Conservation (phyloP, 2,888 invertebrate species). For the Stenichneumon culpator region DNA sequence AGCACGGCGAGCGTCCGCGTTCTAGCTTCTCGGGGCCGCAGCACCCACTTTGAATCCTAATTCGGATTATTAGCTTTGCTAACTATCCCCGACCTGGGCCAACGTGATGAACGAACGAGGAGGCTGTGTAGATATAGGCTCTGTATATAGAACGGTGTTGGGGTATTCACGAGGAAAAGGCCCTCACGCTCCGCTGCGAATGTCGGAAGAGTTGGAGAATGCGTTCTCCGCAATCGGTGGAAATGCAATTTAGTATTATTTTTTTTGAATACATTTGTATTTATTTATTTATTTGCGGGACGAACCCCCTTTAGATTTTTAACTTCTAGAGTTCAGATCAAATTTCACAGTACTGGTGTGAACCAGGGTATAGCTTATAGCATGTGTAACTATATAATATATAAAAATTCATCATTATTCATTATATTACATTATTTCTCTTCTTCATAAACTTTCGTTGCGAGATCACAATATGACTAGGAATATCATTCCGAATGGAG, state of each 20-base stretch:
- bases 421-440: no score
- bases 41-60: constrained; percentile 78
- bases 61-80: constrained; percentile 78
- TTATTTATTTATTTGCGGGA: no score
- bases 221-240: not conserved
- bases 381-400: no score
- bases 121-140: constrained; percentile 15
- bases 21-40: constrained; percentile 66
- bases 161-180: not conserved
- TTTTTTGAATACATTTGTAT: not conserved
- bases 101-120: constrained; percentile 66
- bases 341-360: no score
- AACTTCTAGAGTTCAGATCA: no score
- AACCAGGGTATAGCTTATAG: no score
- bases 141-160: not conserved
- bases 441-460: no score
- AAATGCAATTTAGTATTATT: not conserved
- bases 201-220: not conserved
- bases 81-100: constrained; percentile 72
- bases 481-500: no score
- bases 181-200: not conserved
- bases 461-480: no score
- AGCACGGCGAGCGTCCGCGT: constrained; percentile 30
- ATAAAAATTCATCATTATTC: no score
- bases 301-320: no score